Conservation (phyloP, 2,888 invertebrate genomes). For the Flexamia atlantica region DNA sequence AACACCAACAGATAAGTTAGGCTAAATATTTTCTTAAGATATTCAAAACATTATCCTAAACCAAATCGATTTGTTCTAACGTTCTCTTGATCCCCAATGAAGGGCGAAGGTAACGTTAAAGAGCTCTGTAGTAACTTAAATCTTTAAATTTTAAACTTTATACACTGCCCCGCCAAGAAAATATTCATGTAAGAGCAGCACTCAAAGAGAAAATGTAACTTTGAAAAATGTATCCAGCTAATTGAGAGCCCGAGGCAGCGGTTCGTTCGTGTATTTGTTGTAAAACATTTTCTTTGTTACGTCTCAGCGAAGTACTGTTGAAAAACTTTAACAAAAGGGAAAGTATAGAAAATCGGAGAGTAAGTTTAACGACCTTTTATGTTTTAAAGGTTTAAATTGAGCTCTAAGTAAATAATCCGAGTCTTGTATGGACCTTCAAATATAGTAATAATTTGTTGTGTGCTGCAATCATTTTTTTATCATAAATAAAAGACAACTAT, state of each 20-base stretch:
- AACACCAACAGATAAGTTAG: no score
- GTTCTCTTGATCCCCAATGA: background rate
- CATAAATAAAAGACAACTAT: no score
- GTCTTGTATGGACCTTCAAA: no score
- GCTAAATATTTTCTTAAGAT: no score
- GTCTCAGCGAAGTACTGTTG: background rate
- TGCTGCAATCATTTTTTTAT: no score
- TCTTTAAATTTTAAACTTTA: background rate
- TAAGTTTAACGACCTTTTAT: background rate
- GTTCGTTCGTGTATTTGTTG: constrained; percentile 32
- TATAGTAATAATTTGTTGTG: no score
- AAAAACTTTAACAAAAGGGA: background rate
- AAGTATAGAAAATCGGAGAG: background rate
- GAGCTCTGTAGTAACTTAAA: background rate
- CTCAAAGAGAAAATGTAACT: constrained; percentile 6
- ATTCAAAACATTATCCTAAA: no score
- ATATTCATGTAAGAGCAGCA: constrained; percentile 1
- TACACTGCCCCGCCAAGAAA: background rate
- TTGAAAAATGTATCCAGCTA: constrained; percentile 33
- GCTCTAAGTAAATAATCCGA: no score
- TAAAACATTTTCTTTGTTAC: constrained; percentile 37
- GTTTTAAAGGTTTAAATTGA: no score
- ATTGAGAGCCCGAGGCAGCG: constrained; percentile 18
- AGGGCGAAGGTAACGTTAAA: background rate
- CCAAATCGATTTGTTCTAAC: no score